Base-by-base conservation (phyloP, 2,797 vertebrate species). In the Acanthurus lineatus region DNA sequence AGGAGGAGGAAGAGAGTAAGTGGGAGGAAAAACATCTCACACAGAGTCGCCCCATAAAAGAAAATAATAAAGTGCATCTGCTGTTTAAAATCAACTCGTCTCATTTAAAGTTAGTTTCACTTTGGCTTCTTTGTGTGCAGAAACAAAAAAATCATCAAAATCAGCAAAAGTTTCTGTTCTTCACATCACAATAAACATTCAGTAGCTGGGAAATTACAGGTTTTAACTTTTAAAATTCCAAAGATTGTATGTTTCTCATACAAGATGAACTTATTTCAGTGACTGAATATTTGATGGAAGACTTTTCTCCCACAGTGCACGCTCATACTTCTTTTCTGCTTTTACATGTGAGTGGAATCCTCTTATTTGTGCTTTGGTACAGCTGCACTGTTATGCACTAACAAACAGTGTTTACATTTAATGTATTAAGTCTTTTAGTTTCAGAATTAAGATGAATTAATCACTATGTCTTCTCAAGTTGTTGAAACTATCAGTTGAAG, bases 291-390 rank as follows among this genome's bases (percentile, higher is more conserved):
- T 54, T 62, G 45, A 77, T 16, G 49, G 6, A 60, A 22, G 19
- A 9, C 25, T 47, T 52, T 44, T 42, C 16, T 51, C 38, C 16
- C 38, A 2, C 53, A 53, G 35, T 0, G 0, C 3, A 2, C 42
- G 0, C 17, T 67, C 28, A 49, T 14, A 2, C 3, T 25, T 9
- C 44, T 62, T 5, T 11, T 57, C 38, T 62, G 47, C n/a, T 42
- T 71, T 61, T 38, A 22, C 1, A 35, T 58, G 25, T 52, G 54
- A 49, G 51, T 25, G 60, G 38, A 72, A 65, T 40, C 40, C 54
- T 75, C 45, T 73, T 12, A 9, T 67, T 67, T 7, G 20, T 17
- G 45, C 28, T 49, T 63, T 1, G 72, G 20, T 25, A 51, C 5
- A 51, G 35, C 52, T 42, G 20, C 69, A 60, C 35, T 57, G 59